Evolutionary conservation across 2,113 vertebrate genomes (phyloP), one percentile per base, ranked within the genome.

Genomic region (Channa maculata): DNA sequence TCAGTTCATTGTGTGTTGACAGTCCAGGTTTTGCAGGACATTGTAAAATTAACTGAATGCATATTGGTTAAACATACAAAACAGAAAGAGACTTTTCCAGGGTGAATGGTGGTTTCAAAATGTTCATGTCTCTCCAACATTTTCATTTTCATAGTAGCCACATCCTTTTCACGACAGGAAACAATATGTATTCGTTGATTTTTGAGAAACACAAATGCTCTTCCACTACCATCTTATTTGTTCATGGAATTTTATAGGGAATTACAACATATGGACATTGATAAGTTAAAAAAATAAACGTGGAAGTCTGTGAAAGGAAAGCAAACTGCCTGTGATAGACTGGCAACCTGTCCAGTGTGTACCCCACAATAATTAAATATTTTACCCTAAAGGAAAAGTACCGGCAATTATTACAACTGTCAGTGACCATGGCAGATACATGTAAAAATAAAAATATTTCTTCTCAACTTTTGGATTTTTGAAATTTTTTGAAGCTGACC

Each of bases 381-480:
- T 88, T 82, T 75, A 44, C 69, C 82, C 36, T 15, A 53, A 64
- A 53, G 24, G 77, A 38, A 55, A 7, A 9, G 62, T 69, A 83
- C 43, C 65, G 61, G 39, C 38, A 80, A 6, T 79, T 81, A 58
- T 82, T 88, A 83, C 75, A 70, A 77, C 75, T 77, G 55, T 85
- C 75, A 65, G 76, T 88, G 75, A 67, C 69, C 62, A 63, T 80
- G 80, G 75, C 76, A 71, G 86, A 82, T 77, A 83, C 77, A 71
- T 85, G 73, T 86, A 73, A 82, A 49, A 92, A 89, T 93, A 89
- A 91, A 91, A 86, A 80, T 89, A 91, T 91, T 91, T 90, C 92
- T 93, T 86, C 72, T 88, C 60, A 91, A 83, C 68, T 34, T 44
- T 80, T 70, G 49, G 50, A 51, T 69, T 65, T 66, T 76, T 63